Base-by-base conservation (phyloP, 1,140 invertebrate species). In the Hesperophylax magnus region DNA sequence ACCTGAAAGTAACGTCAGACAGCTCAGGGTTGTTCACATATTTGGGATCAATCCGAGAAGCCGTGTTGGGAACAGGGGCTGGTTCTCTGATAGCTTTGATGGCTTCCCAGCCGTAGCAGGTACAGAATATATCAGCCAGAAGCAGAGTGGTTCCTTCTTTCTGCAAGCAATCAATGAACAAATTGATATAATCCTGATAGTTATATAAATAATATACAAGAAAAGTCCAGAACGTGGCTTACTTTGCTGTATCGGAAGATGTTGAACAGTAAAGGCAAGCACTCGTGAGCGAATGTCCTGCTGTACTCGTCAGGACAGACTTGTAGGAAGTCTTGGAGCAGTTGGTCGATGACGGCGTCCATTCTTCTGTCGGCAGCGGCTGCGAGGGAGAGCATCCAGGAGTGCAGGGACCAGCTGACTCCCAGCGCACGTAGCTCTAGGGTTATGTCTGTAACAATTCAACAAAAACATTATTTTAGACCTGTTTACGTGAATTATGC, bases 11-110 rank as follows among this genome's bases (percentile, higher is more conserved):
- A 22, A 98, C 96, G 88, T 98, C 97, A 84, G 95, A 96, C 14
- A 97, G 91, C 85, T 97, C 96, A 0, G 96, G 95, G 90, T 97
- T 97, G 88, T 98, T 98, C 67, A 98, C 96, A 89, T 97, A 98
- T 85, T 96, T 96, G 1, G 96, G 95, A 90, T 97, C 96, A 81
- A 97, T 97, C 71, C 95, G 91, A 1, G 95, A 94, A 14, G 85
- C 84, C 18, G 89, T 88, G 52, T 87, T 86, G 24, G 90, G 87
- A 9, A 93, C 92, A 24, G 94, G 90, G 3, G 92, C 92, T 14
- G 94, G 93, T 84, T 96, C 94, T 85, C 93, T 91, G 24, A 97
- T 95, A 0, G 92, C 90, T 85, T 95, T 95, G 75, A 97, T 95
- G 0, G 94, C 90, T 86, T 97, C 96, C 93, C 96, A 95, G 31